Conservation (phyloP, 2,888 invertebrate genomes). For the Lagria hirta region DNA sequence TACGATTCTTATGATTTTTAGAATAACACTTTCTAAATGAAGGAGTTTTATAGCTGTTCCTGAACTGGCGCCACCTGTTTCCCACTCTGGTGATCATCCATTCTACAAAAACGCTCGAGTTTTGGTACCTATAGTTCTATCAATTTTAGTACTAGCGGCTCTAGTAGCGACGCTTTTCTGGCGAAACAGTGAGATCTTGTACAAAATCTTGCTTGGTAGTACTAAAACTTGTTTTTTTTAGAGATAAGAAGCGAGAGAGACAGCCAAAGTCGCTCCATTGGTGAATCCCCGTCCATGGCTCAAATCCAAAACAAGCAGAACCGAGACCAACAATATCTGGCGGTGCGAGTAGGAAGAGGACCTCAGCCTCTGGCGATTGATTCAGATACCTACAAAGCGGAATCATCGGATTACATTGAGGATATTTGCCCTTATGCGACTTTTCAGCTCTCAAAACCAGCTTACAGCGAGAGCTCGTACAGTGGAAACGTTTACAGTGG, state of each 20-base stretch:
- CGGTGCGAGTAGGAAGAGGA: conserved; percentile 58
- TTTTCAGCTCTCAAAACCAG: conserved; percentile 79
- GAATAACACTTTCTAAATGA: conserved; percentile 37
- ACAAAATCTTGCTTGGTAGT: no score
- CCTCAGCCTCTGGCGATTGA: conserved; percentile 56
- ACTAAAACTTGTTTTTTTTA: conserved; percentile 35
- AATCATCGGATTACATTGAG: conserved; percentile 79
- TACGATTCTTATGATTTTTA: no score
- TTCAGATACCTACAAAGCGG: conserved; percentile 57
- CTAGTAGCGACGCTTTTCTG: conserved; percentile 71
- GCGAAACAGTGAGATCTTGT: conserved; percentile 60
- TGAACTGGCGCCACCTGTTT: conserved; percentile 67
- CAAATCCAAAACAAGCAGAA: conserved; percentile 80
- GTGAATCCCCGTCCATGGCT: conserved; percentile 76
- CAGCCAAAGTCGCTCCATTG: conserved; percentile 59
- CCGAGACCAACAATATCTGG: conserved; percentile 75
- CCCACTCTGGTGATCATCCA: conserved; percentile 66
- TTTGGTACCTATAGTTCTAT: conserved; percentile 63
- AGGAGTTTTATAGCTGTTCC: conserved; percentile 64
- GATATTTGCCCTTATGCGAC: conserved; percentile 93
- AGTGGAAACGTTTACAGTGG: conserved; percentile 86
- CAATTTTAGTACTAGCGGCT: conserved; percentile 66
- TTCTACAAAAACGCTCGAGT: conserved; percentile 68
- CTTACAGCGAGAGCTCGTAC: conserved; percentile 87
- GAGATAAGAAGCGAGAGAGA: conserved; percentile 56